Percentiles rank a stretch among this genome's conserved stretches.
Evolutionary conservation across 2,113 vertebrate genomes (phyloP).

Genomic region (Vulpes lagopus): DNA sequence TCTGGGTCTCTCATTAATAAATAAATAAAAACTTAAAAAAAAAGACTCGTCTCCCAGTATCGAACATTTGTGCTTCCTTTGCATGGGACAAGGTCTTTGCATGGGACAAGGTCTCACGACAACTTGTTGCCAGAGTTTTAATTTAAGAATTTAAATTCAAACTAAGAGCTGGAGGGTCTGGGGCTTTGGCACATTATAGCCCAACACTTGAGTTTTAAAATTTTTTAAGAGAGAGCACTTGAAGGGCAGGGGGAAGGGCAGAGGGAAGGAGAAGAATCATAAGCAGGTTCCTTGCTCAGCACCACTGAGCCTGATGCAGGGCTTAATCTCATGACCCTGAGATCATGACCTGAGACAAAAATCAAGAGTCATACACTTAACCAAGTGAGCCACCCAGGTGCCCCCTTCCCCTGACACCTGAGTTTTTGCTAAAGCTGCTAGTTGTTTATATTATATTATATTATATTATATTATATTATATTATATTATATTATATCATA

Average conservation of each 20-base stretch:
- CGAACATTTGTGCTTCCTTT: background rate
- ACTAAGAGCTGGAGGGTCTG: background rate
- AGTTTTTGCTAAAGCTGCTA: constrained; percentile 2
- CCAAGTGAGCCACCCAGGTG: background rate
- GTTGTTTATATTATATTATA: background rate
- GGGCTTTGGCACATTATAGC: background rate
- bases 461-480: too few species aligned
- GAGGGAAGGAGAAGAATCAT: background rate
- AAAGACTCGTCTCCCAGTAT: background rate
- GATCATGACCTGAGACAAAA: background rate
- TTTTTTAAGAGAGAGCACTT: background rate
- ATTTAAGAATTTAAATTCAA: background rate
- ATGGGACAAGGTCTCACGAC: background rate
- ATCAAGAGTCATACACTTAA: background rate
- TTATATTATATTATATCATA: too few species aligned
- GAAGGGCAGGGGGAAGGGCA: background rate
- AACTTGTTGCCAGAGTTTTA: background rate
- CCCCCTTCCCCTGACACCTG: background rate
- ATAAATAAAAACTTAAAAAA: too few species aligned
- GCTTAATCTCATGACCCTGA: background rate
- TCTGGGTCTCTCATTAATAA: too few species aligned
- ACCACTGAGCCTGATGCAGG: background rate
- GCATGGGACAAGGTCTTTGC: background rate
- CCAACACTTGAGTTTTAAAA: background rate
- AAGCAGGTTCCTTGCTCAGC: background rate